These are phyloP conservation scores for Trichoplusia ni DNA, from an alignment of 1,140 invertebrate species.

Conservation along the genomic window DNA sequence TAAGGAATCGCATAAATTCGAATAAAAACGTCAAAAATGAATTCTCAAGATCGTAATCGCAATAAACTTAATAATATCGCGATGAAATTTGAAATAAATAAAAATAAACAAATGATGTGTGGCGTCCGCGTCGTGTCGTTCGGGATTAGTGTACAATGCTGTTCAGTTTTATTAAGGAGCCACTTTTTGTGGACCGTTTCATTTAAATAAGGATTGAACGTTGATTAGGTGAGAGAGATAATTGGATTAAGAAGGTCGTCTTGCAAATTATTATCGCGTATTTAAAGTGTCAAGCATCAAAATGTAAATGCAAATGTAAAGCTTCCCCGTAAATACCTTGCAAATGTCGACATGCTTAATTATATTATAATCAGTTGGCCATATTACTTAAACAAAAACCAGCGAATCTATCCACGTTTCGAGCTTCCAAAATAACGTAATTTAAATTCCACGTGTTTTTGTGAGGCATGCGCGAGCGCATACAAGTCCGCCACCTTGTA, in stretches of 20 bases:
- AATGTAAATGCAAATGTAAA: too few species aligned
- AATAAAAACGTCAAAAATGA: constrained; percentile 80
- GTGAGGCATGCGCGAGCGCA: neutral
- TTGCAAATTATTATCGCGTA: too few species aligned
- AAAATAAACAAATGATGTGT: constrained; percentile 65
- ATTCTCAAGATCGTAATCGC: constrained; percentile 78
- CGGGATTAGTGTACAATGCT: constrained; percentile 64
- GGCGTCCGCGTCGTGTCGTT: constrained; percentile 53
- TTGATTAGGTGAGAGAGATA: too few species aligned
- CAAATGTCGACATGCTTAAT: too few species aligned
- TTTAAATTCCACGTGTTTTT: neutral
- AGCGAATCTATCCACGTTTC: too few species aligned
- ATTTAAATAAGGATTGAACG: too few species aligned
- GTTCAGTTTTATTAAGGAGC: constrained; percentile 40
- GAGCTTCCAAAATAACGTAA: neutral
- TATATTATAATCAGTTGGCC: too few species aligned
- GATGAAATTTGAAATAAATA: constrained; percentile 76
- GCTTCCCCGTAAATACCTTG: too few species aligned
- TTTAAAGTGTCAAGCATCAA: too few species aligned
- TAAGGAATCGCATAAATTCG: constrained; percentile 72
- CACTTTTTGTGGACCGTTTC: constrained; percentile 37
- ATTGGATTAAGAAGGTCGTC: too few species aligned
- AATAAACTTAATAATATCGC: constrained; percentile 76
- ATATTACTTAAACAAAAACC: too few species aligned
- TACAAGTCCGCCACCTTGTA: constrained; percentile 36